Evolutionary conservation across 2,888 invertebrate species (phyloP).

Genomic region (Microplitis manilae): DNA sequence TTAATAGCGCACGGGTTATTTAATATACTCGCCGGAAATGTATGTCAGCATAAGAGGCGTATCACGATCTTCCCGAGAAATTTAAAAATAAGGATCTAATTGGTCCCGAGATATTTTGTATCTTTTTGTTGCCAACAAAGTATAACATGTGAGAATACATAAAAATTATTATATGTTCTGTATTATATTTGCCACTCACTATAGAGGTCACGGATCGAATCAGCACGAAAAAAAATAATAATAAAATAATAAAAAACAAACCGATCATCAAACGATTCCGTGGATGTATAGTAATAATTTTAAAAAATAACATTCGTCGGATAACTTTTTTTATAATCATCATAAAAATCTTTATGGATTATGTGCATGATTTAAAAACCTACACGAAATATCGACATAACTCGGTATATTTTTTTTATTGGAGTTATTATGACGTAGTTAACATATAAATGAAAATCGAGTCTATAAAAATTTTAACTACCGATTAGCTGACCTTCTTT

Average conservation of each 20-base stretch:
- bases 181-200: too few relatives aligned
- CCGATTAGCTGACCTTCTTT: conserved; percentile 58
- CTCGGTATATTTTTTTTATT: conserved; percentile 13
- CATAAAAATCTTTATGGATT: conserved; percentile 11
- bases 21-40: conserved; percentile 37
- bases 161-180: conserved; percentile 10
- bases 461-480: conserved; percentile 66
- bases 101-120: conserved; percentile 8
- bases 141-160: conserved; percentile 36
- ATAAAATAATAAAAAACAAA: conserved; percentile 21
- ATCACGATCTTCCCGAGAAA: conserved; percentile 33
- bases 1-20: conserved; percentile 29
- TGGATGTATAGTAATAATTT: not conserved
- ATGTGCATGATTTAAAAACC: not conserved
- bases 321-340: conserved; percentile 9
- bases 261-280: not conserved
- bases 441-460: conserved; percentile 68
- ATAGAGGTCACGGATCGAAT: conserved; percentile 21
- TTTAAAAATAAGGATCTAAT: conserved; percentile 38
- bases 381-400: conserved; percentile 8
- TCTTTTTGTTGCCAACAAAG: conserved; percentile 24
- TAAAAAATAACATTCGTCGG: not conserved
- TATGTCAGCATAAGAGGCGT: conserved; percentile 32
- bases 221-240: not conserved
- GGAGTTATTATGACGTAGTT: conserved; percentile 62